phyloP scores from a whole-genome alignment of 2,113 vertebrate species.

The Sialia sialis region DNA sequence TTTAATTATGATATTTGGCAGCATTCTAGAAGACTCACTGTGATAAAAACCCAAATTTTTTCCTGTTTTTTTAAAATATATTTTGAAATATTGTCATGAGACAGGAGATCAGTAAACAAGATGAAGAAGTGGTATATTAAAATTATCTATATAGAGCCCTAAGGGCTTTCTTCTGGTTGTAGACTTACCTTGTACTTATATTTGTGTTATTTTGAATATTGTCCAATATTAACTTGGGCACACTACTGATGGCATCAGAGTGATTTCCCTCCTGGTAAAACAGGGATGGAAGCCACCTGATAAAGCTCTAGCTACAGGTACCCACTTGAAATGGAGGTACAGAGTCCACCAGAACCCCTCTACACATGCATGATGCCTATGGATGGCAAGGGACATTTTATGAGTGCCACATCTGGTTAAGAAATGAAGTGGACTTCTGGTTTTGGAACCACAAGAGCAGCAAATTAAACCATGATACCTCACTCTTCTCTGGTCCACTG shows the following conservation, averaged over 20 bases:
- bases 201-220: neutral
- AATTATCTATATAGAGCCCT: neutral
- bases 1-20: neutral
- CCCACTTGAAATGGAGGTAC: neutral
- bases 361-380: rapidly evolving
- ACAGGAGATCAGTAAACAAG: neutral
- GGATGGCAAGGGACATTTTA: neutral
- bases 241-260: neutral
- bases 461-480: neutral
- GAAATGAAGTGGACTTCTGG: neutral
- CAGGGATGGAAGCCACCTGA: neutral
- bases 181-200: neutral
- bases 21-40: neutral
- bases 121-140: neutral
- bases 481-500: neutral
- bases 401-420: neutral
- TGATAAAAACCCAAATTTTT: neutral
- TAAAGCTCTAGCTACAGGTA: neutral
- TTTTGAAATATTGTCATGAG: neutral
- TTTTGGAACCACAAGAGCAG: neutral
- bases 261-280: neutral
- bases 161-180: neutral
- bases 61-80: neutral
- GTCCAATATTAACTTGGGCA: neutral
- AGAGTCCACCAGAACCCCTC: neutral